Base-by-base conservation (phyloP, 2,113 vertebrate genomes). In the Saimiri boliviensis region DNA sequence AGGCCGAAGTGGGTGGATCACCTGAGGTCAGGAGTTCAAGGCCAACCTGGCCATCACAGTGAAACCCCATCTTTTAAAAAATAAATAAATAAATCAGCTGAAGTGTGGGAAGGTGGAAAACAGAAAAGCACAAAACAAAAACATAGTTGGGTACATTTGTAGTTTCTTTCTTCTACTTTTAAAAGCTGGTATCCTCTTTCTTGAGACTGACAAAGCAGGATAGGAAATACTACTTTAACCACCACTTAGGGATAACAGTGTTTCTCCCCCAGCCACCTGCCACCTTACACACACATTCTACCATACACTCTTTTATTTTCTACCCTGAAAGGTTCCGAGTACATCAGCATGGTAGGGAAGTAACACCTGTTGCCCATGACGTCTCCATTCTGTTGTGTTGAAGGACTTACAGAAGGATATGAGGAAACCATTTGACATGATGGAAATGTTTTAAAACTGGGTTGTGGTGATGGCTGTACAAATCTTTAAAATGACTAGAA, bases 401-500 rank as follows among this genome's bases (percentile, higher is more conserved):
- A 52, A 49, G 40, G n/a, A 79, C n/a, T 66, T 45, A 80, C 47
- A 89, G 23, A 58, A 79, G 21, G 42, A 27, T 9, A 25, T 19
- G 30, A 77, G 9, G 47, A 56, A 71, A 45, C 25, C 60, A 45
- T 27, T 23, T 20, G 35, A 32, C 4, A 27, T 4, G 27, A 89
- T 30, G 5, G 32, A 68, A 89, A 92, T 58, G 27, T 68, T 80
- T 54, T 71, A 82, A 93, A 95, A 89, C 58, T 47, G 10, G 37
- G 70, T 60, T 85, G 14, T 32, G 11, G 47, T 63, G 70, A 87
- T 17, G 54, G 40, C 1, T 58, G 37, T 68, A 93, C 20, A 89
- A 71, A 27, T 89, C 74, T 80, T 97, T 86, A 86, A 91, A 94
- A 87, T 56, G 54, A 88, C 54, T 80, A 80, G 88, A 97, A 91